Base-by-base conservation (phyloP, 1,140 invertebrate genomes). In the Orius laevigatus region DNA sequence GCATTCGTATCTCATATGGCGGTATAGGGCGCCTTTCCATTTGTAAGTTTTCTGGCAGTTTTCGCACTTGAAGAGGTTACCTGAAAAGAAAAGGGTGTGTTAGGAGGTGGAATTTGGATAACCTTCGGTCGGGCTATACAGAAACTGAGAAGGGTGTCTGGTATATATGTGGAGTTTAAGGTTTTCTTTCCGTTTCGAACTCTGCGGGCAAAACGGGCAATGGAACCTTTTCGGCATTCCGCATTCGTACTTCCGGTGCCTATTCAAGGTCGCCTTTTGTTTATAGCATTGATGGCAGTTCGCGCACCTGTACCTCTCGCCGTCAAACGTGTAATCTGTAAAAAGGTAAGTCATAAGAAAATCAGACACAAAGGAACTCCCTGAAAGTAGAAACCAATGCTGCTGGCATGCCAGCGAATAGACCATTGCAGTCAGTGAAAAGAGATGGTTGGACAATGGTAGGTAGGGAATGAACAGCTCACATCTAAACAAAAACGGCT, bases 231-330 rank as follows among this genome's bases (percentile, higher is more conserved):
- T 39, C 15, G 36, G n/a, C 36, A 12, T 46, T 16, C 44, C 53
- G 52, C 65, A 66, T 41, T 67, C 65, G 53, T 62, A 69, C 33
- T 59, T 59, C 16, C 55, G 55, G 54, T 67, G 64, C 11, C 66
- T 58, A 46, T 65, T 61, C 50, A 71, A 56, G 25, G 61, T 65
- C 48, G 68, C 64, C 38, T 57, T 57, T 43, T 67, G 61, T 39
- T 59, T 59, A 56, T 69, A 71, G 50, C 48, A 54, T 42, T 67
- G 60, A 46, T 64, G 62, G 50, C 69, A 56, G 11, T 36, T 49
- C 25, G 48, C 46, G 25, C 53, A 54, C 3, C 8, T 18, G 40
- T 19, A 50, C 10, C 39, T 15, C 46, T 19, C 36, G 36, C n/a
- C n/a, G n/a, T 4, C 36, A 25, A 25, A 4, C 25, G 25, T 25